Evolutionary conservation across 2,888 invertebrate species (phyloP), one percentile per base, ranked within the genome.

Genomic region (Ennomos erosarius): DNA sequence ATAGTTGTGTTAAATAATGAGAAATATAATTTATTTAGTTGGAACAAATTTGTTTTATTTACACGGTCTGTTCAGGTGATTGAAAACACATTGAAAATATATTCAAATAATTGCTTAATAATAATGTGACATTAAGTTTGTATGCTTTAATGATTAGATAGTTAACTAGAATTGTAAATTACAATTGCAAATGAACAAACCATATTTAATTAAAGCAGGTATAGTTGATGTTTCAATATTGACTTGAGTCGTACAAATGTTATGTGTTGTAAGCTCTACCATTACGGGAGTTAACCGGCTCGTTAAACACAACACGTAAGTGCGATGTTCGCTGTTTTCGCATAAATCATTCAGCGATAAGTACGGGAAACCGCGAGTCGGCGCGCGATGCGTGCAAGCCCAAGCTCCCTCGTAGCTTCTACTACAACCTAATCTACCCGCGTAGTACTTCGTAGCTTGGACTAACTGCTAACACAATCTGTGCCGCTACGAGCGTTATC

Each of bases 21-120:
- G 74, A 87, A 69, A 85, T 86, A 87, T 64, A 85, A 75, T 82
- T 76, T 81, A 82, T 84, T 81, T 80, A 81, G 79, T 82, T 83
- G 76, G 62, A 72, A 62, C 59, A 53, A 48, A 8, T 65, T 75
- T 75, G 81, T 86, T 85, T 84, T 80, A 84, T 83, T 85, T 78
- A 56, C 26, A 26, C 26, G 3, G 6, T 6, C 65, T 57, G 40
- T 45, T 51, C 26, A 10, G 16, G 39, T 59, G 49, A 37, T 33
- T 42, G 12, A 40, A 45, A 35, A 35, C 8, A 13, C 8, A 37
- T 33, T 42, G 12, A 40, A 45, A 35, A 35, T 10, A 13, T 10
- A 37, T 9, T 5, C 6, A 33, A 44, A n/a, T 38, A 9, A 13
- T 37, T 12, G 26, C 6, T 26, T 5, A 26, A 52, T 6, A 11